Percentiles rank a stretch among this genome's conserved stretches.
These are phyloP conservation scores for Sciurus niger DNA, from an alignment of 2,113 vertebrate species.

Conservation along the genomic window DNA sequence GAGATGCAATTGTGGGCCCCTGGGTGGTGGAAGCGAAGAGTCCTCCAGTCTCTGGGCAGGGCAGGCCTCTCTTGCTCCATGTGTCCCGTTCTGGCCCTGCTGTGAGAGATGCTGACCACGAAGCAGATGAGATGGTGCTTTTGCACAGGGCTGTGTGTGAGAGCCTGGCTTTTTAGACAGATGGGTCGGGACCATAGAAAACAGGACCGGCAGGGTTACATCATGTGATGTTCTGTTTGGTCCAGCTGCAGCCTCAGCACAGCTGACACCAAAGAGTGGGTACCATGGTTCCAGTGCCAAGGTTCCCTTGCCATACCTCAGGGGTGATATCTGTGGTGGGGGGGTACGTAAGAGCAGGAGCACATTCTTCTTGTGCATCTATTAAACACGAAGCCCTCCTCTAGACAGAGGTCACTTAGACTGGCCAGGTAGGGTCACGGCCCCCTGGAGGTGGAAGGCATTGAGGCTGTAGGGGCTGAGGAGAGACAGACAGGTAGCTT, in stretches of 20 bases:
- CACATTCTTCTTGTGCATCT: neutral
- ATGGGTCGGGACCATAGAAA: neutral
- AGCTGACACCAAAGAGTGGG: neutral
- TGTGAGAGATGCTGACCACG: neutral
- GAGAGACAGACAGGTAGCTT: neutral
- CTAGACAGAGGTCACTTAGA: fast-evolving
- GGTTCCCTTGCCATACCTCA: fast-evolving
- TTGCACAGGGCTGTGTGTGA: fast-evolving
- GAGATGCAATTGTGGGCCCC: neutral
- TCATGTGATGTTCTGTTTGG: neutral
- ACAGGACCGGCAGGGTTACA: fast-evolving
- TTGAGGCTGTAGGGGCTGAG: neutral
- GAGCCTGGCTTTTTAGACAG: neutral
- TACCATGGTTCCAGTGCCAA: neutral
- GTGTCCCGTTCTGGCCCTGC: neutral
- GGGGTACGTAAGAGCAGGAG: neutral
- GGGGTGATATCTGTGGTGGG: neutral
- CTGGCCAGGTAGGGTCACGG: fast-evolving
- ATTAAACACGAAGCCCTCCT: neutral
- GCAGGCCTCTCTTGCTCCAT: neutral
- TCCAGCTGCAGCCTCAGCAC: too few species aligned
- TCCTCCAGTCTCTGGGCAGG: neutral
- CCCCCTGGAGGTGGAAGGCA: neutral
- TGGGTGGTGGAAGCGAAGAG: neutral
- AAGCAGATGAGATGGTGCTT: too few species aligned